Base-by-base conservation (phyloP, 2,888 invertebrate species). In the Drosophila peninsularis region DNA sequence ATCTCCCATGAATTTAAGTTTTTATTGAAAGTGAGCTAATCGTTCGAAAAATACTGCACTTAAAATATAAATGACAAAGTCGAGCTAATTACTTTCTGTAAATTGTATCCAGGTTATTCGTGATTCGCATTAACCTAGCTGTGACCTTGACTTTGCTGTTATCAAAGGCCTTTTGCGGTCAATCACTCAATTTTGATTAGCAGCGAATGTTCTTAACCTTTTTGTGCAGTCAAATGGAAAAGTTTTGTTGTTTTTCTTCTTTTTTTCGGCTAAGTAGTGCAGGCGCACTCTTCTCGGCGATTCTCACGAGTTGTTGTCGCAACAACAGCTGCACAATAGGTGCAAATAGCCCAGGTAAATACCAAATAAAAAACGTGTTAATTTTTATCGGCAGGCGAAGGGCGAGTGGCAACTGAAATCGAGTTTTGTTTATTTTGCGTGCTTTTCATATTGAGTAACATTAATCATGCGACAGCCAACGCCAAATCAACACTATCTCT, bases 331-430 rank as follows among this genome's bases (percentile, higher is more conserved):
- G 27, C 65, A 57, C 70, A 65, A 65, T 60, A 75, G 67, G 78
- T 83, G 88, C 49, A 65, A 85, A 88, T 77, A 11, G 41, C 44
- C 64, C 62, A 67, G 34, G 65, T 69, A 68, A 88, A 85, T 72
- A 85, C 42, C 21, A 62, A 60, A 58, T 61, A 86, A 80, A 70
- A 75, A 54, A 53, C 36, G 82, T 66, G 87, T 72, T 82, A 82
- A 82, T 82, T 80, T 66, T 37, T 60, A 50, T 69, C 52, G 49
- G 14, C 6, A 13, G 2, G 6, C 9, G 39, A 5, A 30, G 42
- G 36, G 19, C 36, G 60, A 63, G 62, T 64, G 36, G 19, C 36
- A 60, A 63, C 62, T 64, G 57, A 64, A 57, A 69, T 52, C 61
- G 64, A 52, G 67, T 69, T 72, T 70, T 70, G 65, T 79, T 79